phyloP scores from a whole-genome alignment of 2,113 vertebrate genomes.

The Oncorhynchus nerka region DNA sequence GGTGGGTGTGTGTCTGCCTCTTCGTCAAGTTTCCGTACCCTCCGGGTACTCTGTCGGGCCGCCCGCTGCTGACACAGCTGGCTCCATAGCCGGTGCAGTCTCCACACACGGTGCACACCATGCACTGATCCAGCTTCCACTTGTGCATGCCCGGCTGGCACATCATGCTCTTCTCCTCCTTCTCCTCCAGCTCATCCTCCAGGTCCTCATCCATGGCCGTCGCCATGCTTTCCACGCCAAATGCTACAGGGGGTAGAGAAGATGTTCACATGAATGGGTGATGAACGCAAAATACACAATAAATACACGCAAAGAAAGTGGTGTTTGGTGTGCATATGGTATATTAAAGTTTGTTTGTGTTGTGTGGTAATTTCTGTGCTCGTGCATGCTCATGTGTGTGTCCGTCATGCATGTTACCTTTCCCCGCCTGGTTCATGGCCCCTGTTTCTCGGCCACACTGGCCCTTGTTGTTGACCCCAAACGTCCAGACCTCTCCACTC shows the following conservation, averaged over 20 bases:
- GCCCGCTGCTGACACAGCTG: conserved; percentile 96
- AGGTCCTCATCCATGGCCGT: conserved; percentile 99
- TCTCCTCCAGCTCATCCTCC: conserved; percentile 96
- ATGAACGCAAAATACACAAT: too few species aligned
- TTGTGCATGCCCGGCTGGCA: conserved; percentile 98
- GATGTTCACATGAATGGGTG: neutral
- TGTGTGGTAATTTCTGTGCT: neutral
- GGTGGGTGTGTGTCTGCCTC: neutral
- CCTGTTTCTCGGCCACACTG: conserved; percentile 98
- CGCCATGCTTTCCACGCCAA: conserved; percentile 97
- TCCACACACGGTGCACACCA: conserved; percentile 98
- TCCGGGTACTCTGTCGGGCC: conserved; percentile 94
- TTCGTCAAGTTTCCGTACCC: conserved; percentile 76
- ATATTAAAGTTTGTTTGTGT: neutral
- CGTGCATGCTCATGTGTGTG: neutral
- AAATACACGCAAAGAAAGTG: too few species aligned
- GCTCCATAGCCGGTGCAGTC: conserved; percentile 97
- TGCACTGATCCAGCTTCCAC: conserved; percentile 98
- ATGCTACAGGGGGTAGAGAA: conserved; percentile 68
- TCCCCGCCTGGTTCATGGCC: conserved; percentile 91
- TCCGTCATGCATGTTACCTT: conserved; percentile 74
- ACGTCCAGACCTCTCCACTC: conserved; percentile 96
- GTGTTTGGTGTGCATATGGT: neutral
- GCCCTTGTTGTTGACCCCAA: conserved; percentile 98
- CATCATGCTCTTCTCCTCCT: conserved; percentile 99